Evolutionary conservation across 2,113 vertebrate genomes (phyloP).

Genomic region (Taxidea taxus): DNA sequence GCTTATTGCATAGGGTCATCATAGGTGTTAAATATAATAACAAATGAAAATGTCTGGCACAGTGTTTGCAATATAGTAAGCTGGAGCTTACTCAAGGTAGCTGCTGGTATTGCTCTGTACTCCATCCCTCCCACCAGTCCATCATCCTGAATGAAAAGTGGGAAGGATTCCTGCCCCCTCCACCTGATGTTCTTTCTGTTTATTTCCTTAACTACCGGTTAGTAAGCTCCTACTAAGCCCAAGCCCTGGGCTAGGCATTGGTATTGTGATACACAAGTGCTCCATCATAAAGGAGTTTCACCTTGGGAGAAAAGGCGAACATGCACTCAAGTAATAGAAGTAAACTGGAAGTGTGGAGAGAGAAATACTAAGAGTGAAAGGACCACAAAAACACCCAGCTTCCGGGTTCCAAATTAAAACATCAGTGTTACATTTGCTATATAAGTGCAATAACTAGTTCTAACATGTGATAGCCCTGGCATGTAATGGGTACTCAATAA

Average conservation of each 20-base stretch:
- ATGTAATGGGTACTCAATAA: constrained; percentile 38
- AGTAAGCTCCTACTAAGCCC: background rate
- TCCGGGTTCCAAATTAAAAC: background rate
- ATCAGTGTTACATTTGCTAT: background rate
- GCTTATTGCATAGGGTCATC: background rate
- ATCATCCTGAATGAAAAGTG: background rate
- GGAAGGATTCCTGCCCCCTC: background rate
- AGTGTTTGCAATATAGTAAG: background rate
- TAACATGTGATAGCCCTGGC: background rate
- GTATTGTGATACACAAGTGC: background rate
- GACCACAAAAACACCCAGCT: background rate
- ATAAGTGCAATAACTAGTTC: constrained; percentile 34
- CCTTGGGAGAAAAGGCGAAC: background rate
- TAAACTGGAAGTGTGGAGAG: background rate
- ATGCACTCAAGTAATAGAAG: background rate
- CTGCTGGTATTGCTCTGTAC: background rate
- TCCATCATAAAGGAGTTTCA: background rate
- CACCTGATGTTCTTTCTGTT: background rate
- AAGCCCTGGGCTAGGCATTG: background rate
- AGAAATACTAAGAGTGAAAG: background rate
- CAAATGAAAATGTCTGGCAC: background rate
- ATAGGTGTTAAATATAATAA: background rate
- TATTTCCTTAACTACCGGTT: background rate
- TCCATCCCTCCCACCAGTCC: background rate
- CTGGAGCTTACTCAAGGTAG: background rate